Evolutionary conservation across 2,888 invertebrate species (phyloP).

Genomic region (Cylloceria caligata): DNA sequence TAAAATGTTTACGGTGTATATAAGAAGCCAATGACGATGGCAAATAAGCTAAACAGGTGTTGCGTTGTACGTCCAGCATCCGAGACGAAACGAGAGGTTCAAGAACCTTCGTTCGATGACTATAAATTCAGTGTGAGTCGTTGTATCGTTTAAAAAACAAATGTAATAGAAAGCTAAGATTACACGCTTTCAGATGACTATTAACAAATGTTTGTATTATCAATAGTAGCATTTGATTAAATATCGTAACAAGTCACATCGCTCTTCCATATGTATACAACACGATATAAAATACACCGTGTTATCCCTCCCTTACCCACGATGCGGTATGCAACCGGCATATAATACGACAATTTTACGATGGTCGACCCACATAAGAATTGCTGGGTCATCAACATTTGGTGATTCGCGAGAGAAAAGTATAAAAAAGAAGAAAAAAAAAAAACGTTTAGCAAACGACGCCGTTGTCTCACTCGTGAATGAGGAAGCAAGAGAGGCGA

Average conservation of each 20-base stretch:
- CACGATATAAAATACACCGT: too few species aligned
- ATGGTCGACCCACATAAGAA: constrained; percentile 60
- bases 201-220: too few species aligned
- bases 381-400: constrained; percentile 34
- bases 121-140: not conserved
- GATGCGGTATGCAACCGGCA: constrained; percentile 18
- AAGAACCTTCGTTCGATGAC: not conserved
- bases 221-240: too few species aligned
- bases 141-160: not conserved
- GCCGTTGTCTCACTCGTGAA: not conserved
- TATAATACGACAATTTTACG: constrained; percentile 61
- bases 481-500: constrained; percentile 9
- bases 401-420: constrained; percentile 14
- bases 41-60: not conserved
- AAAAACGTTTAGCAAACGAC: not conserved
- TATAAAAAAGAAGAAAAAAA: constrained; percentile 33
- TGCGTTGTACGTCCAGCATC: not conserved
- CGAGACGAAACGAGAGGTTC: not conserved
- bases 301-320: constrained; percentile 1
- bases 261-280: too few species aligned
- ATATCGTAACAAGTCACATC: too few species aligned
- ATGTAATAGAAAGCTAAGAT: not conserved
- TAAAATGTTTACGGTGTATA: not conserved
- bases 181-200: not conserved
- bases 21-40: too few species aligned